Evolutionary conservation across 2,797 vertebrate species (phyloP).

Genomic region (Fistularia commersonii): DNA sequence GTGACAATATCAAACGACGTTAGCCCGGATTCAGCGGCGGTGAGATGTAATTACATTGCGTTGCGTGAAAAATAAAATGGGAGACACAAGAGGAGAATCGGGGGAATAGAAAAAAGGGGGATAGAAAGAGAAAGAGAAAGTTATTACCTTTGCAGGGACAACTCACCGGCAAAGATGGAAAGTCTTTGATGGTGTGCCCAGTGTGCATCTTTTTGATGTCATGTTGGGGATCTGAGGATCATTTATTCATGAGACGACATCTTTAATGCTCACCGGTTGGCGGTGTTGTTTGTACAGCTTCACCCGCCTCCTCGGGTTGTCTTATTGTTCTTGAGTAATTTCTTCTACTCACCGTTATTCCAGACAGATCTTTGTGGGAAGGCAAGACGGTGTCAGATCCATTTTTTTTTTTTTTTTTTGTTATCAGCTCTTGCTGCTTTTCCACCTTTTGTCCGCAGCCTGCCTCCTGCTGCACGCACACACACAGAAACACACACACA

Average conservation of each 20-base stretch:
- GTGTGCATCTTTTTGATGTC: conserved; percentile 51
- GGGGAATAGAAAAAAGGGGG: background rate
- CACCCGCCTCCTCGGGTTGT: conserved; percentile 28
- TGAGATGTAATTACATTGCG: conserved; percentile 59
- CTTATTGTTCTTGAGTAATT: conserved; percentile 48
- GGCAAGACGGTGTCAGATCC: conserved; percentile 13
- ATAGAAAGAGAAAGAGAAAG: conserved; percentile 28
- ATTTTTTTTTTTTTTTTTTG: too few relatives aligned
- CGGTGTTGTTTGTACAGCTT: conserved; percentile 50
- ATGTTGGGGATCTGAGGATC: conserved; percentile 52
- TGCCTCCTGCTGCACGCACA: too few relatives aligned
- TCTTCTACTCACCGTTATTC: conserved; percentile 38
- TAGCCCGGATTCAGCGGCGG: conserved; percentile 24
- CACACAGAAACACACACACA: too few relatives aligned
- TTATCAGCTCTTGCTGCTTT: too few relatives aligned
- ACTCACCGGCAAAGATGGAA: conserved; percentile 35
- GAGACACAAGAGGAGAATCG: conserved; percentile 11
- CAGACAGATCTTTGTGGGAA: conserved; percentile 17
- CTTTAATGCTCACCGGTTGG: conserved; percentile 30
- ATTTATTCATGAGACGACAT: conserved; percentile 60
- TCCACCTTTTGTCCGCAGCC: too few relatives aligned
- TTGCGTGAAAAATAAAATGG: conserved; percentile 50
- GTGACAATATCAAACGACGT: conserved; percentile 43
- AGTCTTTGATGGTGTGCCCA: conserved; percentile 16
- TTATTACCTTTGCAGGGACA: conserved; percentile 51